phyloP scores from a whole-genome alignment of 2,888 invertebrate genomes.

The Poecilobothrus nobilitatus region DNA sequence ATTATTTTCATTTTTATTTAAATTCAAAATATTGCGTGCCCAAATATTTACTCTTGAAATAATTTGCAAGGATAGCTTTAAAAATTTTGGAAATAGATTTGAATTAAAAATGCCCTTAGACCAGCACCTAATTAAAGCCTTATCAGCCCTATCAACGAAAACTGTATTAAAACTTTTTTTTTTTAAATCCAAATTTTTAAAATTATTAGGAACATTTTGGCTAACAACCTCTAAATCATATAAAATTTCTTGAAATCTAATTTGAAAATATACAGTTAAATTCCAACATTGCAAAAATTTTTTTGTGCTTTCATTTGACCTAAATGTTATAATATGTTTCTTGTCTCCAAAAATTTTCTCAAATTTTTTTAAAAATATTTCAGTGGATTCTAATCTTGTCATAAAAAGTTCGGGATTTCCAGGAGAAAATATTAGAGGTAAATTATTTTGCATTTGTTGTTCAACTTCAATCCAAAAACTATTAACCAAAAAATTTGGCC shows the following conservation, averaged over 20 bases:
- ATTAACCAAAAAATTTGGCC: constrained; percentile 71
- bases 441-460: constrained; percentile 67
- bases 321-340: constrained; percentile 51
- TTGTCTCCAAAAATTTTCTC: constrained; percentile 53
- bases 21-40: not conserved
- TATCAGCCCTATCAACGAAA: constrained; percentile 38
- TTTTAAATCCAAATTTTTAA: constrained; percentile 49
- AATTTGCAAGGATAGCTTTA: constrained; percentile 65
- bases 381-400: constrained; percentile 68
- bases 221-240: not conserved
- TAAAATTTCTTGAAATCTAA: constrained; percentile 69
- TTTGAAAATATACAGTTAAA: constrained; percentile 90
- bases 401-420: constrained; percentile 86
- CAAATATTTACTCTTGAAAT: constrained; percentile 46
- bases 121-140: constrained; percentile 60
- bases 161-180: not conserved
- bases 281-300: constrained; percentile 84
- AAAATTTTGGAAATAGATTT: constrained; percentile 73
- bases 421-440: constrained; percentile 79
- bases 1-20: not conserved
- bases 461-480: constrained; percentile 84
- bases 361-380: constrained; percentile 64
- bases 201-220: constrained; percentile 55
- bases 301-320: constrained; percentile 61
- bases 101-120: constrained; percentile 67